These are phyloP conservation scores for Drosophila orosa DNA, from an alignment of 1,140 invertebrate genomes.

Conservation along the genomic window DNA sequence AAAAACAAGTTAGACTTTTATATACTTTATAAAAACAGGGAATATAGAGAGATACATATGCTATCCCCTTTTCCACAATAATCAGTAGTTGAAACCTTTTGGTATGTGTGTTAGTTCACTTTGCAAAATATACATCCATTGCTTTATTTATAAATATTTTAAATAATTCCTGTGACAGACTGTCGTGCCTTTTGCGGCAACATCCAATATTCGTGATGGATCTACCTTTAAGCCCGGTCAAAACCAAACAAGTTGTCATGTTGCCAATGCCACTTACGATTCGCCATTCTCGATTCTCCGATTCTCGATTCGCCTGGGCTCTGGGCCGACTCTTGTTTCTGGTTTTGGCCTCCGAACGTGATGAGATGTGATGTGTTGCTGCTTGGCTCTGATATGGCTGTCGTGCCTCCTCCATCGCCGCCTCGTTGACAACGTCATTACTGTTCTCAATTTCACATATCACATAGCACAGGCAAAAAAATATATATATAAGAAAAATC, in stretches of 20 bases:
- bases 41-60: background rate
- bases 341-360: conserved; percentile 26
- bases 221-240: conserved; percentile 16
- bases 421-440: conserved; percentile 78
- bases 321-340: conserved; percentile 40
- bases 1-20: no score
- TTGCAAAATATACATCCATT: background rate
- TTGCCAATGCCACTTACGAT: conserved; percentile 36
- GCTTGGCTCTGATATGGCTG: conserved; percentile 18
- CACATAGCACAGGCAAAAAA: conserved; percentile 69
- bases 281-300: conserved; percentile 1
- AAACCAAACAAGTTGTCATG: conserved; percentile 44
- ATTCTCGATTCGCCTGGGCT: conserved; percentile 13
- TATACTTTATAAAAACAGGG: no score
- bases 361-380: conserved; percentile 30
- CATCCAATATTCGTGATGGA: conserved; percentile 28
- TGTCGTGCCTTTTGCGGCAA: conserved; percentile 5
- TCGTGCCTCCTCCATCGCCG: conserved; percentile 14
- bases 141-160: background rate
- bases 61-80: background rate
- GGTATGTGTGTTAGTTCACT: background rate
- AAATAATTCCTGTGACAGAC: conserved; percentile 1
- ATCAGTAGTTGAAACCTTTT: background rate
- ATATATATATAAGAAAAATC: conserved; percentile 20
- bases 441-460: conserved; percentile 82